These are phyloP conservation scores for Parapsyche elsis DNA, from an alignment of 1,140 invertebrate species.

Conservation along the genomic window DNA sequence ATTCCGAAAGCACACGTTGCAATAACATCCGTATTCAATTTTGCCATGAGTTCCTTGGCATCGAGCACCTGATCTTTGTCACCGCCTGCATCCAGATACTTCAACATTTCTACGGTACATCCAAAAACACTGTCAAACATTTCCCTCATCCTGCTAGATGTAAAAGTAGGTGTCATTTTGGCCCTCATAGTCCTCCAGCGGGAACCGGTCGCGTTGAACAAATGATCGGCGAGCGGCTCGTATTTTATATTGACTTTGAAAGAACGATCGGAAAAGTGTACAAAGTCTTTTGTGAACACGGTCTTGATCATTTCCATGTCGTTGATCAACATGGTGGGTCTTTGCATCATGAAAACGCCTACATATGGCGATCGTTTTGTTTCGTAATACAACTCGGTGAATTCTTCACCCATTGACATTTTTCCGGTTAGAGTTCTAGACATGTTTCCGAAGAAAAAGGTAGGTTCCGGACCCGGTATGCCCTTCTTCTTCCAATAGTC, in stretches of 20 bases:
- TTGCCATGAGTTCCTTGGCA: conserved; percentile 56
- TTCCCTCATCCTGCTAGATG: conserved; percentile 65
- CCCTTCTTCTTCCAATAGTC: conserved; percentile 34
- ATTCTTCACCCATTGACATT: conserved; percentile 59
- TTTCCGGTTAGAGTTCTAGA: conserved; percentile 60
- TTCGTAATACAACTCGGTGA: conserved; percentile 60
- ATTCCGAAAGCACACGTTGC: conserved; percentile 60
- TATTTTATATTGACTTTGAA: conserved; percentile 63
- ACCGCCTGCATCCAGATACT: conserved; percentile 25
- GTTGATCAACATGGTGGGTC: conserved; percentile 63
- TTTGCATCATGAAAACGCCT: conserved; percentile 60
- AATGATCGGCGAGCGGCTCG: conserved; percentile 66
- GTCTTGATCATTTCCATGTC: conserved; percentile 60
- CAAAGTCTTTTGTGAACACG: conserved; percentile 71
- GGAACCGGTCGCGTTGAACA: conserved; percentile 66
- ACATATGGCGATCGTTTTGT: conserved; percentile 62
- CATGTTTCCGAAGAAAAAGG: conserved; percentile 64
- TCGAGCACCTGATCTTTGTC: conserved; percentile 51
- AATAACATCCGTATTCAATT: conserved; percentile 59
- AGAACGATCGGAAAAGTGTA: conserved; percentile 62
- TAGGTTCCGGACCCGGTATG: conserved; percentile 35
- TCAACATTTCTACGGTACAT: conserved; percentile 39
- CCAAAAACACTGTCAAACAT: conserved; percentile 60
- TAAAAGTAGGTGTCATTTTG: conserved; percentile 68
- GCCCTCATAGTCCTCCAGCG: conserved; percentile 67